These are phyloP conservation scores for Gymnobelideus leadbeateri DNA, from an alignment of 2,113 vertebrate genomes.

Conservation along the genomic window DNA sequence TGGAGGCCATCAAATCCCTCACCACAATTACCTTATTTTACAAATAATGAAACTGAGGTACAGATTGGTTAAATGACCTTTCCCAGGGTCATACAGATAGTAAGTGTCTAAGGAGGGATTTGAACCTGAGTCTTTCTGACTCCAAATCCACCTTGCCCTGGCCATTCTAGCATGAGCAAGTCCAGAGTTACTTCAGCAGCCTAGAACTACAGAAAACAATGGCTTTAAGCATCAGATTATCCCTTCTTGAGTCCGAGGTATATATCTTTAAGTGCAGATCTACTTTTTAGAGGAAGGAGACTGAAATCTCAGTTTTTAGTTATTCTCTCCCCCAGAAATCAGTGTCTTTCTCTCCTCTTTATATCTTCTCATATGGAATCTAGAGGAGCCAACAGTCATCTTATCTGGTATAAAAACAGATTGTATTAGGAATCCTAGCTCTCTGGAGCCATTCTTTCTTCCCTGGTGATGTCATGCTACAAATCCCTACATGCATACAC, in stretches of 20 bases:
- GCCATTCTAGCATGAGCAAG: background rate
- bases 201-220: background rate
- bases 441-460: constrained; percentile 23
- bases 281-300: background rate
- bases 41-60: background rate
- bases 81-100: background rate
- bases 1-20: background rate
- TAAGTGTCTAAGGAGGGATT: background rate
- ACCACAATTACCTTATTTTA: background rate
- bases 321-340: background rate
- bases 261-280: background rate
- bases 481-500: background rate
- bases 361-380: constrained; percentile 29
- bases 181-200: background rate
- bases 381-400: background rate
- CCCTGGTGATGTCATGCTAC: constrained; percentile 6
- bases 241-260: constrained; percentile 13
- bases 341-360: background rate
- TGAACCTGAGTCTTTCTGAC: background rate
- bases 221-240: background rate
- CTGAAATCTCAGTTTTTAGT: background rate
- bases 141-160: background rate
- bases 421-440: constrained; percentile 46
- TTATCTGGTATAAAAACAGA: background rate
- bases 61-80: background rate